These are phyloP conservation scores for Xenopus laevis DNA, from an alignment of 2,113 vertebrate genomes.

Conservation along the genomic window DNA sequence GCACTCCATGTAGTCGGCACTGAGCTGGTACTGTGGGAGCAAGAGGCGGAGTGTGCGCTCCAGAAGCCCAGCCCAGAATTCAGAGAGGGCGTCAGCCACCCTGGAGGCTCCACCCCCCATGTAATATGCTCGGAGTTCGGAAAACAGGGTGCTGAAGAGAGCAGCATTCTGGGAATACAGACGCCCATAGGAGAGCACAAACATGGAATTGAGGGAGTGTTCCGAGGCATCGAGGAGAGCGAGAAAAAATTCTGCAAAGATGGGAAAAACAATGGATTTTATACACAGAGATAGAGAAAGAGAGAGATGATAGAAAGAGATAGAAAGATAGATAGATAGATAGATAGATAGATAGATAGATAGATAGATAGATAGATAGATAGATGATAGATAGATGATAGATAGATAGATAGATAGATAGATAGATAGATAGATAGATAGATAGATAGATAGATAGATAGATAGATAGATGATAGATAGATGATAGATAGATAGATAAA, in stretches of 20 bases:
- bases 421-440: too few relatives aligned
- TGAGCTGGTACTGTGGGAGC: slow-evolving; percentile 82
- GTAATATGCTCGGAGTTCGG: slow-evolving; percentile 77
- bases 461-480: too few relatives aligned
- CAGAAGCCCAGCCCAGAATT: slow-evolving; percentile 82
- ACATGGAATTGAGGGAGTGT: slow-evolving; percentile 81
- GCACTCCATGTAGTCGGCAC: slow-evolving; percentile 81
- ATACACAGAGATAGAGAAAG: too few relatives aligned
- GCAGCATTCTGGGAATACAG: slow-evolving; percentile 78
- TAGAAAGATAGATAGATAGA: too few relatives aligned
- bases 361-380: too few relatives aligned
- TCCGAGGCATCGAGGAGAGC: slow-evolving; percentile 79
- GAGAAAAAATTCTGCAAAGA: slow-evolving; percentile 74
- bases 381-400: too few relatives aligned
- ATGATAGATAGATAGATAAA: too few relatives aligned
- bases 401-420: too few relatives aligned
- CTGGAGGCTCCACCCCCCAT: slow-evolving; percentile 73
- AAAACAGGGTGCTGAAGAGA: slow-evolving; percentile 73
- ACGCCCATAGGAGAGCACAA: slow-evolving; percentile 79
- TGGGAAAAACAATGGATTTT: background rate
- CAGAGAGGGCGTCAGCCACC: slow-evolving; percentile 75
- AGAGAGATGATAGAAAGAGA: too few relatives aligned
- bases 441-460: too few relatives aligned
- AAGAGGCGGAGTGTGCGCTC: slow-evolving; percentile 81
- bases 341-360: too few relatives aligned